phyloP scores from a whole-genome alignment of 2,113 vertebrate species.

The Falcunculus frontatus region DNA sequence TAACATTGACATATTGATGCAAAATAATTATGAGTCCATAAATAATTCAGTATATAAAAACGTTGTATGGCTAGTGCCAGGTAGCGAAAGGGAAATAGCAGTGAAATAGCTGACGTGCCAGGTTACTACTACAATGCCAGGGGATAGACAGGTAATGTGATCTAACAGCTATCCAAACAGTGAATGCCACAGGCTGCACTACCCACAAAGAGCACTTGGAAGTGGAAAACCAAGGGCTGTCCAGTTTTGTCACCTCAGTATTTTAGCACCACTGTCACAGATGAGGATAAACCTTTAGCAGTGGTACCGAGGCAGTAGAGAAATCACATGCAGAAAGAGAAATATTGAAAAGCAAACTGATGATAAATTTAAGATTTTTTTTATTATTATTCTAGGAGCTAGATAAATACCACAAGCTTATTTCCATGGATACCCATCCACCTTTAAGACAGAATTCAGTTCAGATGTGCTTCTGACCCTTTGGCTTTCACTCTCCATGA shows the following conservation, averaged over 20 bases:
- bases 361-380: background rate
- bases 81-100: background rate
- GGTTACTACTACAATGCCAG: background rate
- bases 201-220: background rate
- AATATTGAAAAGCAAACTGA: slow-evolving; percentile 4
- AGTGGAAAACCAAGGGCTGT: slow-evolving; percentile 21
- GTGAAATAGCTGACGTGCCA: background rate
- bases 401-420: background rate
- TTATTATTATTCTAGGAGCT: background rate
- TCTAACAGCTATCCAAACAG: slow-evolving; percentile 42
- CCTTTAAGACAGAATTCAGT: background rate
- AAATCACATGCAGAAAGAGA: slow-evolving; percentile 14
- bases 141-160: background rate
- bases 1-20: slow-evolving; percentile 58
- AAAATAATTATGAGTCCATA: slow-evolving; percentile 64
- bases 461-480: background rate
- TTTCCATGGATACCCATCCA: slow-evolving; percentile 20
- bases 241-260: slow-evolving; percentile 43
- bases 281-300: background rate
- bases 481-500: background rate
- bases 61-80: background rate
- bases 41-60: slow-evolving; percentile 67
- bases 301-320: background rate
- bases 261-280: slow-evolving; percentile 33
- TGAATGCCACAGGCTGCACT: background rate